Evolutionary conservation across 2,113 vertebrate genomes (phyloP).

Genomic region (Pomatorhinus ruficollis): DNA sequence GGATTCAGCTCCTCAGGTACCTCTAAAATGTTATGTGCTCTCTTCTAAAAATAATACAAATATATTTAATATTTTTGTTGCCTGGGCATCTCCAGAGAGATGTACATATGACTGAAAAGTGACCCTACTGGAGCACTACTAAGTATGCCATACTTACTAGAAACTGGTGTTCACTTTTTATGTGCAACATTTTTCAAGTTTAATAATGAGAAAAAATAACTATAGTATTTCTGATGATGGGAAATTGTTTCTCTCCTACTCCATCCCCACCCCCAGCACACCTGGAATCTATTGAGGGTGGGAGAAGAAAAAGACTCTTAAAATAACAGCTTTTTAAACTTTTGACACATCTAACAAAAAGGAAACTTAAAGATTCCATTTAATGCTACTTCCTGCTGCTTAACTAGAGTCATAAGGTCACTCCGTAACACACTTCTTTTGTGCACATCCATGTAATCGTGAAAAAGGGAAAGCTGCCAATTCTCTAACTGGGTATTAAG

Average conservation of each 20-base stretch:
- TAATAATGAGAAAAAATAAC: conserved; percentile 41
- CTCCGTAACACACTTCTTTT: background rate
- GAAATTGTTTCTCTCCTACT: background rate
- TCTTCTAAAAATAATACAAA: conserved; percentile 11
- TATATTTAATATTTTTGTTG: background rate
- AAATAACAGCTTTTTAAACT: conserved; percentile 27
- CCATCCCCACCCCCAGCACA: background rate
- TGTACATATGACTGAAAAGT: conserved; percentile 24
- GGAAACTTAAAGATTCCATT: background rate
- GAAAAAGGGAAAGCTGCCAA: background rate
- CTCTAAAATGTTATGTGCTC: conserved; percentile 17
- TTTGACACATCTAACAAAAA: background rate
- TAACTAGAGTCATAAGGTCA: conserved; percentile 18
- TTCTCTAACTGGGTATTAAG: background rate
- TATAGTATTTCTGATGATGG: background rate
- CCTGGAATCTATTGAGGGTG: background rate
- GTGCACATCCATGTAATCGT: background rate
- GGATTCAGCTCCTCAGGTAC: background rate
- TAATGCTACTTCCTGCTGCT: background rate
- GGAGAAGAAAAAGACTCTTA: background rate
- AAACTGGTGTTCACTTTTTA: conserved; percentile 16
- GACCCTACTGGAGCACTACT: conserved; percentile 6
- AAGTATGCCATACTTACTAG: background rate
- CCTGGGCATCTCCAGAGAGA: conserved; percentile 9
- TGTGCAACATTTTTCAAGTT: conserved; percentile 41